Conservation (phyloP, 1,140 invertebrate species). For the Brachionus koreanus region DNA sequence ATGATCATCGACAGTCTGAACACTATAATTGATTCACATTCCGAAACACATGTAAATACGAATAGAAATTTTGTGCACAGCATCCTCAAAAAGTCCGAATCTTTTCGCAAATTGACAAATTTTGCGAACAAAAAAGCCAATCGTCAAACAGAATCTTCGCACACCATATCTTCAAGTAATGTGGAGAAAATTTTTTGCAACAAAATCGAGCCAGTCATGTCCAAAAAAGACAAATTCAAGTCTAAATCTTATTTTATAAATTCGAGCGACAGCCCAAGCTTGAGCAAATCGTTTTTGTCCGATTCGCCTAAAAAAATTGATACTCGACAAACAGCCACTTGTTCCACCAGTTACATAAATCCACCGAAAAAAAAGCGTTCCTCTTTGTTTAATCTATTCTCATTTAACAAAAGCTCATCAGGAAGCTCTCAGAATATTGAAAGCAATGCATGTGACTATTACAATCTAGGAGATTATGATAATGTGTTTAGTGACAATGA, state of each 20-base stretch:
- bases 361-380: slow-evolving; percentile 8
- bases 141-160: background rate
- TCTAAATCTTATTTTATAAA: slow-evolving; percentile 23
- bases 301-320: background rate
- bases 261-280: background rate
- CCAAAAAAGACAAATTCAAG: slow-evolving; percentile 14
- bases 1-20: background rate
- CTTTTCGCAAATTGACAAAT: background rate
- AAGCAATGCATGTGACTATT: background rate
- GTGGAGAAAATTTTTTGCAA: background rate
- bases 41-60: background rate
- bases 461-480: background rate
- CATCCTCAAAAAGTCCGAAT: slow-evolving; percentile 14
- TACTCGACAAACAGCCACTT: background rate
- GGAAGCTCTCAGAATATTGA: background rate
- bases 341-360: slow-evolving; percentile 11
- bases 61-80: slow-evolving; percentile 17
- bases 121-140: background rate
- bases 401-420: background rate
- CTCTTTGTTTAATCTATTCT: slow-evolving; percentile 21
- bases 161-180: background rate
- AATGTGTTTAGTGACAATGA: slow-evolving; percentile 15
- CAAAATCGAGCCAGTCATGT: background rate
- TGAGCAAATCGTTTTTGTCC: background rate
- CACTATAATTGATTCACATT: slow-evolving; percentile 22